A percentile compares a stretch with the other conserved stretches of the same genome.
phyloP scores from a whole-genome alignment of 2,113 vertebrate species.

The Bubo scandiacus region DNA sequence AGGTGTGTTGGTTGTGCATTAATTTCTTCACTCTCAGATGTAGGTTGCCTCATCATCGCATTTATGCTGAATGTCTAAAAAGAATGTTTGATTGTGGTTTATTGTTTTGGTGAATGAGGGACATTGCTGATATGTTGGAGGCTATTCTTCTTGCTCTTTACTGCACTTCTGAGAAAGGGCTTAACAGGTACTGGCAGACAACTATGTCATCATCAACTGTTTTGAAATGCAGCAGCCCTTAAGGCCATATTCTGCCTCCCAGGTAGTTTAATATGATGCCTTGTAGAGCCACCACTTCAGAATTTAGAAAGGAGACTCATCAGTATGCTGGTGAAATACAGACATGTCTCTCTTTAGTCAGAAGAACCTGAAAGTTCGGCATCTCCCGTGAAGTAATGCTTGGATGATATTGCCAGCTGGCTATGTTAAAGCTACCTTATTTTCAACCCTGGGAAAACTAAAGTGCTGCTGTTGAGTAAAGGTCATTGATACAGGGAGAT shows the following conservation, averaged over 20 bases:
- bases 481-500: slow-evolving; percentile 7
- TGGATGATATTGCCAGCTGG: slow-evolving; percentile 31
- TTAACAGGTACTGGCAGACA: slow-evolving; percentile 33
- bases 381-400: slow-evolving; percentile 51
- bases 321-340: slow-evolving; percentile 61
- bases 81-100: slow-evolving; percentile 18
- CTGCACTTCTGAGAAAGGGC: slow-evolving; percentile 14
- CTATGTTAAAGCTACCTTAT: slow-evolving; percentile 21
- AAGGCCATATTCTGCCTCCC: slow-evolving; percentile 44
- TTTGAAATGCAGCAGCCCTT: slow-evolving; percentile 62
- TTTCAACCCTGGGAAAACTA: slow-evolving; percentile 38
- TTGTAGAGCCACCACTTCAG: slow-evolving; percentile 31
- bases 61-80: slow-evolving; percentile 25
- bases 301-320: slow-evolving; percentile 51
- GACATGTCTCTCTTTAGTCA: slow-evolving; percentile 26
- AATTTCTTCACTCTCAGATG: background rate
- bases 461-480: slow-evolving; percentile 31
- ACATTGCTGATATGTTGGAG: slow-evolving; percentile 6
- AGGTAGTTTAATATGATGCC: slow-evolving; percentile 47
- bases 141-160: slow-evolving; percentile 19
- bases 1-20: background rate
- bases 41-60: background rate
- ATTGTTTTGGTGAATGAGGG: slow-evolving; percentile 27
- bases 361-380: slow-evolving; percentile 63
- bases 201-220: slow-evolving; percentile 30